Conservation (phyloP, 2,797 vertebrate genomes). For the Sebastes melanostomus region DNA sequence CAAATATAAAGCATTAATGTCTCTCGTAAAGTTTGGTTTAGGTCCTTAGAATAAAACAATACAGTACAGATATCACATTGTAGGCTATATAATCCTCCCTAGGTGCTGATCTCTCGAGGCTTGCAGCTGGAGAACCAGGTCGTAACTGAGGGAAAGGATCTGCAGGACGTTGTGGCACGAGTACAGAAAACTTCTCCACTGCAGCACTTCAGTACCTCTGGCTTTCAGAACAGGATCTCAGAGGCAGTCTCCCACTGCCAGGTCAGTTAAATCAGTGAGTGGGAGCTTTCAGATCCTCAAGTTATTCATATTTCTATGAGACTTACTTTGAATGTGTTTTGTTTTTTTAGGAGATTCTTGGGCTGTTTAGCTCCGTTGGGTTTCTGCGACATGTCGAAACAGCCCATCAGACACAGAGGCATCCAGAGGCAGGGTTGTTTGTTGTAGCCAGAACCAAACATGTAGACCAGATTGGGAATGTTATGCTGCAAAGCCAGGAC, state of each 20-base stretch:
- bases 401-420: conserved; percentile 9
- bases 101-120: conserved; percentile 47
- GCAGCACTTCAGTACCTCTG: conserved; percentile 34
- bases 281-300: not conserved
- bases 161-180: conserved; percentile 22
- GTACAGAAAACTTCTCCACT: conserved; percentile 31
- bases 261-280: conserved; percentile 8
- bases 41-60: not conserved
- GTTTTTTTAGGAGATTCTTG: conserved; percentile 51
- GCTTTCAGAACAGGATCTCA: conserved; percentile 18
- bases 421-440: conserved; percentile 22
- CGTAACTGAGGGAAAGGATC: conserved; percentile 14
- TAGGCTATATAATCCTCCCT: not conserved
- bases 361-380: conserved; percentile 34
- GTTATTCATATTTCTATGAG: not conserved
- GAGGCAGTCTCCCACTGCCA: conserved; percentile 29
- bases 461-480: conserved; percentile 24
- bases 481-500: conserved; percentile 13
- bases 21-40: not conserved
- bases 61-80: not conserved
- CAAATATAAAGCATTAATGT: not conserved
- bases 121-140: conserved; percentile 44
- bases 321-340: not conserved
- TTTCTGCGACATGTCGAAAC: conserved; percentile 3
- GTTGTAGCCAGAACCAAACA: conserved; percentile 56